phyloP scores from a whole-genome alignment of 2,797 vertebrate genomes.

The Parauchenoglanis ngamensis region DNA sequence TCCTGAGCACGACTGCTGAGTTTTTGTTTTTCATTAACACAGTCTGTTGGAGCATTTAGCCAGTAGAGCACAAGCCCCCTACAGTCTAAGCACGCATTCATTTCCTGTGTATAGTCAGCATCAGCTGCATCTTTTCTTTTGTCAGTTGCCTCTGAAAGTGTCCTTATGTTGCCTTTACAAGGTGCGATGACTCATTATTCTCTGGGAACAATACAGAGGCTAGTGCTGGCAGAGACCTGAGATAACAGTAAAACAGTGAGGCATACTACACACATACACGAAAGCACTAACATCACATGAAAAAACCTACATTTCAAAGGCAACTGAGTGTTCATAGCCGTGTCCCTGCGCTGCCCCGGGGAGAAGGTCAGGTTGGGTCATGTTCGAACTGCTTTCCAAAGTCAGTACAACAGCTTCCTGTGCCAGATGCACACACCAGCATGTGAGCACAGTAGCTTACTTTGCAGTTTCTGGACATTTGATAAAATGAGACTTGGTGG shows the following conservation, averaged over 20 bases:
- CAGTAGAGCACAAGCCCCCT: conserved; percentile 27
- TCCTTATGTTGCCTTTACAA: conserved; percentile 41
- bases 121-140: conserved; percentile 35
- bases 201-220: conserved; percentile 22
- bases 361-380: conserved; percentile 6
- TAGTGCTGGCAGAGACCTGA: conserved; percentile 18
- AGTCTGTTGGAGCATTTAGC: conserved; percentile 24
- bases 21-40: conserved; percentile 8
- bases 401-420: not conserved
- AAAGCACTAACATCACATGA: conserved; percentile 1
- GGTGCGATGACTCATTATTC: conserved; percentile 40
- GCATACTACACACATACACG: conserved; percentile 9
- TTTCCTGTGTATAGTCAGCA: conserved; percentile 26
- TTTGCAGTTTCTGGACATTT: conserved; percentile 10
- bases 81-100: conserved; percentile 20
- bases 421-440: not conserved
- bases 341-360: conserved; percentile 15
- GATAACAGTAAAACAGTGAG: conserved; percentile 14
- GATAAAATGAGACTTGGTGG: conserved; percentile 1
- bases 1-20: conserved; percentile 16
- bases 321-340: conserved; percentile 1
- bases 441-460: not conserved
- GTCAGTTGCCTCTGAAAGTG: conserved; percentile 27
- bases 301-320: not conserved
- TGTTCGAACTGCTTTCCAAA: conserved; percentile 13